Evolutionary conservation across 2,888 invertebrate genomes (phyloP).

Genomic region (Ectemnius lituratus): DNA sequence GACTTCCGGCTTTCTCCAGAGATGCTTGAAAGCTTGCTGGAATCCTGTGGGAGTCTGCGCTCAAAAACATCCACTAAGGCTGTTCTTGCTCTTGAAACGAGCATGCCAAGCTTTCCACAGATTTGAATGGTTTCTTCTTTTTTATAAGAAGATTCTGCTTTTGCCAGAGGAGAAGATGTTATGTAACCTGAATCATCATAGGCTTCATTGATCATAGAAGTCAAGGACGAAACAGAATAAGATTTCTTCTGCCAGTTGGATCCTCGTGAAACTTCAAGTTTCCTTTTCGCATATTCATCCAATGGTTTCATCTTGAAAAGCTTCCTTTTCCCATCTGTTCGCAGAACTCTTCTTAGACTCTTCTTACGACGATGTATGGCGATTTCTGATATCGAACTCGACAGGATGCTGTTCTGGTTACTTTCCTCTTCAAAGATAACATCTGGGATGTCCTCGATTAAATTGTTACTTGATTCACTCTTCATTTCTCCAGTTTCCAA

Average conservation of each 20-base stretch:
- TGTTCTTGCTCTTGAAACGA: not conserved
- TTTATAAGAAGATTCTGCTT: not conserved
- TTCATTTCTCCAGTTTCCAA: not conserved
- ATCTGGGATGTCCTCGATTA: not conserved
- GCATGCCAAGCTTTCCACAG: too few species aligned
- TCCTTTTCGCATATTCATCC: slow-evolving; percentile 24
- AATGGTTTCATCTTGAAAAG: slow-evolving; percentile 1
- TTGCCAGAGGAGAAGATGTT: slow-evolving; percentile 17
- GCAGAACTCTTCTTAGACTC: not conserved
- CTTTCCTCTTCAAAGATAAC: not conserved
- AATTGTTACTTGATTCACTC: slow-evolving; percentile 7
- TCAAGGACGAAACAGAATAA: slow-evolving; percentile 6
- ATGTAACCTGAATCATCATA: not conserved
- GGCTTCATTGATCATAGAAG: slow-evolving; percentile 5
- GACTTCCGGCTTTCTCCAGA: not conserved
- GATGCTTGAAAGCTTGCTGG: too few species aligned
- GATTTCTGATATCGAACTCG: not conserved
- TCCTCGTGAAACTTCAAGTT: slow-evolving; percentile 6
- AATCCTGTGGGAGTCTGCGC: not conserved
- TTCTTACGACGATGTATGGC: not conserved
- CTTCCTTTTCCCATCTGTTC: not conserved
- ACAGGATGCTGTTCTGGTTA: not conserved
- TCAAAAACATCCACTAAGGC: not conserved
- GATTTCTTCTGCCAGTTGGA: not conserved
- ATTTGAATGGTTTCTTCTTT: not conserved